phyloP scores from a whole-genome alignment of 2,888 invertebrate genomes.

The Oconnorella tubifera region DNA sequence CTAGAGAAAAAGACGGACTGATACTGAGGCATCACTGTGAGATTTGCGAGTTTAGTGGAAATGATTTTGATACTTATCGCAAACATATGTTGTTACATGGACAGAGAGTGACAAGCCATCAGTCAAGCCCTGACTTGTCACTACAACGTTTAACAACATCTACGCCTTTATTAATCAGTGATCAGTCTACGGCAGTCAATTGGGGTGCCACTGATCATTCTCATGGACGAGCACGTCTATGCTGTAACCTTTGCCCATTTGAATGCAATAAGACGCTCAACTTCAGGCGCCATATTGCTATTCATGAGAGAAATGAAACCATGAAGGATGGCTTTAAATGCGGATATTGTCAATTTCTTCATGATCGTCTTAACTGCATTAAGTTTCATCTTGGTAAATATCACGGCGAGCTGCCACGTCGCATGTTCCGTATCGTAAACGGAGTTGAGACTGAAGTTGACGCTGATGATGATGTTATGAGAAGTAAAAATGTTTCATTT shows the following conservation, averaged over 20 bases:
- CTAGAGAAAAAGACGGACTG: conserved; percentile 7
- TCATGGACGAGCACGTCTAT: conserved; percentile 2
- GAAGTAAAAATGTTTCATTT: too few species aligned
- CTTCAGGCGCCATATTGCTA: conserved; percentile 19
- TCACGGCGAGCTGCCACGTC: conserved; percentile 18
- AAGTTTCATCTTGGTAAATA: conserved; percentile 26
- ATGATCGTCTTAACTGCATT: conserved; percentile 21
- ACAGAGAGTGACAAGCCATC: too few species aligned
- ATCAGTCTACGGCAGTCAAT: not conserved
- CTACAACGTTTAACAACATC: too few species aligned
- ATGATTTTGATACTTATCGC: conserved; percentile 8
- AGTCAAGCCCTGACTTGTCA: not conserved
- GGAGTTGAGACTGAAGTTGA: conserved; percentile 15
- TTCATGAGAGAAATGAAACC: conserved; percentile 20
- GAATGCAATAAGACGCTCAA: conserved; percentile 21
- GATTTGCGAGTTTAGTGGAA: conserved; percentile 17
- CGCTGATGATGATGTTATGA: not conserved
- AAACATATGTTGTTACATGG: conserved; percentile 14
- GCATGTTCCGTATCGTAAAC: conserved; percentile 12
- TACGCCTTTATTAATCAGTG: not conserved
- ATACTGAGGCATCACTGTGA: conserved; percentile 16
- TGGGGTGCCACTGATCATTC: not conserved
- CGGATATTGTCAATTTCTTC: conserved; percentile 24
- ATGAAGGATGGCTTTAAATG: conserved; percentile 23
- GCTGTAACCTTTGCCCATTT: conserved; percentile 25